Evolutionary conservation across 2,113 vertebrate species (phyloP), one percentile per base, ranked within the genome.

Genomic region (Istiophorus platypterus): DNA sequence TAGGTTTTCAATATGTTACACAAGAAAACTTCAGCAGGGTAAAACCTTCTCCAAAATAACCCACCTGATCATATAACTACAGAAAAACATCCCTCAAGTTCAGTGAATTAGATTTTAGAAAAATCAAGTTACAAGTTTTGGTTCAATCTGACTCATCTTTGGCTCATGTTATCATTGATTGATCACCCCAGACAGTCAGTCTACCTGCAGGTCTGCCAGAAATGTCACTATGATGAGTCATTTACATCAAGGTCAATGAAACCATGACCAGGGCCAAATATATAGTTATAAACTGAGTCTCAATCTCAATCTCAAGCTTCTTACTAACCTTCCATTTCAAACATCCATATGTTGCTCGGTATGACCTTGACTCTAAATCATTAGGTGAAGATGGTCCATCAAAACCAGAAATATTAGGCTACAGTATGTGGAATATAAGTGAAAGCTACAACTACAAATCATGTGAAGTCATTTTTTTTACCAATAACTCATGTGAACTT

Each of bases 221-320:
- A 89, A 81, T 81, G 72, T 80, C 84, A 74, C 62, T 8, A n/a
- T 10, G 56, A 77, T 80, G 80, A 90, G 68, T 90, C 84, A 80
- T 57, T 39, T 15, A 37, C 64, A 37, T 51, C 59, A 51, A 11
- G 20, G 22, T 58, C 49, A 59, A 61, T n/a, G 9, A 37, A 61
- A 37, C 2, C 26, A 22, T 0, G 22, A 63, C 20, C 34, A 47
- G 37, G 4, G 13, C 11, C 12, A 51, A 42, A 65, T 5, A 65
- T 24, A 7, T 15, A 17, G 17, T 3, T 3, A 20, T 22, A 14
- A n/a, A 72, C 39, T 2, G 31, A 39, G 11, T 14, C 8, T 15
- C 0, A 29, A 61, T 52, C 3, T 56, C 47, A 26, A 41, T 22
- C 22, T 76, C 45, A 58, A 45, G 42, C 13, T 18, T 49, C 27